phyloP scores from a whole-genome alignment of 53 echinoderm and acorn worm species.

The Astropecten irregularis region DNA sequence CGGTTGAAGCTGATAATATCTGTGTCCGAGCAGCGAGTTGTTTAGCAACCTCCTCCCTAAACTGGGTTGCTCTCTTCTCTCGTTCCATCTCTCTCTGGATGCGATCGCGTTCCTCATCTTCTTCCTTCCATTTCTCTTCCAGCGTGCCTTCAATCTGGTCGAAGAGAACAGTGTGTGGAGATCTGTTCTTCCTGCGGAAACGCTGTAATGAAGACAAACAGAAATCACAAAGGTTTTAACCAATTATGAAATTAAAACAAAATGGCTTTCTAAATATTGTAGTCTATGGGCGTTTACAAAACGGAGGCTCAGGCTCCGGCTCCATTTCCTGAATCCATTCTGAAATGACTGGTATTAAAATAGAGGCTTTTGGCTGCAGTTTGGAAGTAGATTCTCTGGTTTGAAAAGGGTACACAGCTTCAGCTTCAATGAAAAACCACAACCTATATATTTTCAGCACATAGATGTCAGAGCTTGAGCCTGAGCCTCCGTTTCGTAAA shows the following conservation, averaged over 20 bases:
- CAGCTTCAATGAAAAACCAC: too few relatives aligned
- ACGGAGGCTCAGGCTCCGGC: too few relatives aligned
- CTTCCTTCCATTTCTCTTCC: slow-evolving; percentile 65
- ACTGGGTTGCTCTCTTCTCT: slow-evolving; percentile 55
- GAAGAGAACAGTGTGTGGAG: slow-evolving; percentile 84
- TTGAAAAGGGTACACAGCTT: too few relatives aligned
- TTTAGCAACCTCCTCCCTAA: slow-evolving; percentile 58
- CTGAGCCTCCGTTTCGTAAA: too few relatives aligned
- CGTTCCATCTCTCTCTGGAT: slow-evolving; percentile 59
- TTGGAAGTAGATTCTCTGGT: too few relatives aligned
- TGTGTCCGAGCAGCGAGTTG: slow-evolving; percentile 52
- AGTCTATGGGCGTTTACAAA: too few relatives aligned
- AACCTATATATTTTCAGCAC: too few relatives aligned
- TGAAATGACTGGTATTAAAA: too few relatives aligned
- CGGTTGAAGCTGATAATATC: slow-evolving; percentile 12
- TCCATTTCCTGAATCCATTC: too few relatives aligned
- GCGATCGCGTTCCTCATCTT: slow-evolving; percentile 60
- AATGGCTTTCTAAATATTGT: too few relatives aligned
- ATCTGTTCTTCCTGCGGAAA: slow-evolving; percentile 75
- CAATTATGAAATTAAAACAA: neutral
- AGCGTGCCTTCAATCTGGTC: slow-evolving; percentile 85
- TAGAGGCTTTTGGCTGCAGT: too few relatives aligned
- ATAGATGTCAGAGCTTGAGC: too few relatives aligned
- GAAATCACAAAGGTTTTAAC: neutral
- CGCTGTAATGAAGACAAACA: slow-evolving; percentile 64